A percentile compares a stretch with the other conserved stretches of the same genome.
phyloP scores from a whole-genome alignment of 1,140 invertebrate species.

The Chironomus tepperi region DNA sequence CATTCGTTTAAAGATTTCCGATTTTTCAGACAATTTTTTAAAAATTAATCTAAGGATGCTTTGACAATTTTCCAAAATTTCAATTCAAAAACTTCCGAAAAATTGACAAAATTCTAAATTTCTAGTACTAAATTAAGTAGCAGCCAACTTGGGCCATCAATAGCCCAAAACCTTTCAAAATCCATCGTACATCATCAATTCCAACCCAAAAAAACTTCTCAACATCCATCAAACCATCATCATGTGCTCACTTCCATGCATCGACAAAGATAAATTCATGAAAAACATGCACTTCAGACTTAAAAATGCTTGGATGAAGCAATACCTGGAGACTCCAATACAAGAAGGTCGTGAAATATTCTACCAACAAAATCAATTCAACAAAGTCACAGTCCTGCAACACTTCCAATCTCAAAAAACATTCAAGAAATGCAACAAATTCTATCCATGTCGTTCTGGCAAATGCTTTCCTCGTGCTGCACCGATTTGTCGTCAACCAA shows the following conservation, averaged over 20 bases:
- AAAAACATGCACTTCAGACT: neutral
- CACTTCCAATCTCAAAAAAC: neutral
- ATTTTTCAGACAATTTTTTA: too few relatives aligned
- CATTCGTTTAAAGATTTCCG: too few relatives aligned
- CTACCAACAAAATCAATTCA: neutral
- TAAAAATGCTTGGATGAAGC: neutral
- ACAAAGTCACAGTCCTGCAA: neutral
- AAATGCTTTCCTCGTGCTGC: constrained; percentile 4
- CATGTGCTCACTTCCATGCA: too few relatives aligned
- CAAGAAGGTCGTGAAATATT: neutral
- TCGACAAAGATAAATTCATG: neutral
- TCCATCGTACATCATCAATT: too few relatives aligned
- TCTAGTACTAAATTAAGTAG: too few relatives aligned
- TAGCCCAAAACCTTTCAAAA: too few relatives aligned
- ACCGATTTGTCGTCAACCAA: neutral
- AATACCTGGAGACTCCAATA: neutral
- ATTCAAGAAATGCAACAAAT: neutral
- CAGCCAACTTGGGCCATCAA: too few relatives aligned
- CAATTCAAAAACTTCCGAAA: too few relatives aligned
- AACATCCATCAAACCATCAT: neutral
- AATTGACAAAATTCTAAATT: too few relatives aligned
- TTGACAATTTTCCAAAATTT: too few relatives aligned
- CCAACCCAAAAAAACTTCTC: too few relatives aligned
- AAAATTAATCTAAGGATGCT: too few relatives aligned
- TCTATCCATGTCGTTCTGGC: neutral